Percentiles rank a stretch among this genome's conserved stretches.
Evolutionary conservation across 2,888 invertebrate species (phyloP).

Genomic region (Clistopyga incitator): DNA sequence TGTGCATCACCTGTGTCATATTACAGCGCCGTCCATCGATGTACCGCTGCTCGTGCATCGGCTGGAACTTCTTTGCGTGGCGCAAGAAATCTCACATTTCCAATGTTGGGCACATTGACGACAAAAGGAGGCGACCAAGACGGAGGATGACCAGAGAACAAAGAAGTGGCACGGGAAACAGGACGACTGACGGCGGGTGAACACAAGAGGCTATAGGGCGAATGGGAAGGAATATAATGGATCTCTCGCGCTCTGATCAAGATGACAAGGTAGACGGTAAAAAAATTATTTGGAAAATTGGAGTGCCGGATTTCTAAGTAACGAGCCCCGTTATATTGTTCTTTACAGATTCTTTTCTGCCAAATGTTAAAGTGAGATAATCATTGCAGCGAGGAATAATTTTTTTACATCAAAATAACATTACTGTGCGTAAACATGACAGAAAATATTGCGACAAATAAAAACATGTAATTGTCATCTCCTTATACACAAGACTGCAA

Average conservation of each 20-base stretch:
- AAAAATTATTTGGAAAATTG: too few relatives aligned
- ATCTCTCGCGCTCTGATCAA: neutral
- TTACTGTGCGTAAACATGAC: too few relatives aligned
- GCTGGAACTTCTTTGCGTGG: conserved; percentile 66
- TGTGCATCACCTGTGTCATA: conserved; percentile 80
- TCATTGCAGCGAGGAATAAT: too few relatives aligned
- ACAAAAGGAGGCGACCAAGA: conserved; percentile 32
- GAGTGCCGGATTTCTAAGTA: too few relatives aligned
- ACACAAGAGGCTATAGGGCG: conserved; percentile 1
- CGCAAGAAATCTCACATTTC: conserved; percentile 9
- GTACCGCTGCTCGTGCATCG: conserved; percentile 75
- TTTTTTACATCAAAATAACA: too few relatives aligned
- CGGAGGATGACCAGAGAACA: conserved; percentile 36
- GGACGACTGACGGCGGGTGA: conserved; percentile 16
- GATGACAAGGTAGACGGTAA: neutral
- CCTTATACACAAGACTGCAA: too few relatives aligned
- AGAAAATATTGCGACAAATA: too few relatives aligned
- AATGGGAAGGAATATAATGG: conserved; percentile 51
- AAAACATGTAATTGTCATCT: too few relatives aligned
- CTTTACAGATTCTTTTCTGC: too few relatives aligned
- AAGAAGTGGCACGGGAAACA: conserved; percentile 22
- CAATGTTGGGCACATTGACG: conserved; percentile 4
- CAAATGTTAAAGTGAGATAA: too few relatives aligned
- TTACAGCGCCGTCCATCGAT: conserved; percentile 68
- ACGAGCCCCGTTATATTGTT: too few relatives aligned